Base-by-base conservation (phyloP, 2,888 invertebrate genomes). In the Rhingia campestris region DNA sequence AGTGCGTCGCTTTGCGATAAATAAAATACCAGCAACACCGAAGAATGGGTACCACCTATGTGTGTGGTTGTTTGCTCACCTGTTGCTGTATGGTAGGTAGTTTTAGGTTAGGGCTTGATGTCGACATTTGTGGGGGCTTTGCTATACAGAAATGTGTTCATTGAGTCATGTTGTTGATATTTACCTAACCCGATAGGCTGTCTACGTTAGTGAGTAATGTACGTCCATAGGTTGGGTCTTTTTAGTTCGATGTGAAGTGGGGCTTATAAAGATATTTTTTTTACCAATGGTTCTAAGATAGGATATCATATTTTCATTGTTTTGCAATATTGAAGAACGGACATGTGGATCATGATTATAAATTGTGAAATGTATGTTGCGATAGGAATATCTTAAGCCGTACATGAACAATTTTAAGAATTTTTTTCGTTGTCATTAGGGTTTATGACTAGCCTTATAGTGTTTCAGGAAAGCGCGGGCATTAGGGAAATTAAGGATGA, bases 121-220 rank as follows among this genome's bases (percentile, higher is more conserved):
- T 66, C 59, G 51, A 67, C 58, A 76, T 69, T 53, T 47, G 45
- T 47, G 54, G 10, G 10, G 37, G 6, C 14, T 61, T 67, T 64
- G 64, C 56, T 56, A 41, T 10, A 49, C 2, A 45, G 32, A 35
- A 22, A 49, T 56, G 41, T 9, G 35, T 47, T 41, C 45, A 69
- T 61, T 76, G 76, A 76, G 67, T 76, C 76, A 76, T 61, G 37
- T 47, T 53, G 47, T 9, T 32, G 30, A 39, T 75, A 66, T 75
- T 75, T 66, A 66, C 41, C 59, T 66, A 75, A 58, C n/a, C 47
- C 45, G 64, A 74, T 51, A 75, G 43, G 43, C 51, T 35, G 51
- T 37, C 67, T 53, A 45, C 9, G 53, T 35, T 10, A 33, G 47
- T 76, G 67, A 76, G 53, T 69, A 76, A 76, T 69, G 59, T 33